Conservation (phyloP, 37 sponge, comb jelly and placozoan genomes). For the Theonella swinhoei region DNA sequence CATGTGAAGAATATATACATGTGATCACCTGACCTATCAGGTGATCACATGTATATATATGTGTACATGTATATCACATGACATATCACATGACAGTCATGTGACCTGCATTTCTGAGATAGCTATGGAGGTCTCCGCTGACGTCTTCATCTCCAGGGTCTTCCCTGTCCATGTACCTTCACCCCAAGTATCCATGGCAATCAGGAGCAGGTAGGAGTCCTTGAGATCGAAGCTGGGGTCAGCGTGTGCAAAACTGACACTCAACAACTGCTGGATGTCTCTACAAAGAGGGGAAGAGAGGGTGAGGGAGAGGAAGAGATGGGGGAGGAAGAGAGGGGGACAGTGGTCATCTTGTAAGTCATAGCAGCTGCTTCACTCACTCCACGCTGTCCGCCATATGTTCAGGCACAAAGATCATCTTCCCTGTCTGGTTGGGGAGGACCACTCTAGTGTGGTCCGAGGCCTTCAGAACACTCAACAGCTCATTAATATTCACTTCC, state of each 20-base stretch:
- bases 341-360: too few relatives aligned
- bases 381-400: constrained; percentile 19
- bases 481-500: neutral
- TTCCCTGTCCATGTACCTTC: constrained; percentile 47
- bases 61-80: too few relatives aligned
- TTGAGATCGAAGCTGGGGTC: constrained; percentile 13
- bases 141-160: constrained; percentile 21
- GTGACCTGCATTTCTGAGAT: constrained; percentile 62
- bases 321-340: constrained; percentile 1
- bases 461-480: constrained; percentile 49
- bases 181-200: constrained; percentile 7
- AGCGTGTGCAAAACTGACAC: constrained; percentile 43
- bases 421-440: constrained; percentile 33
- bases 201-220: constrained; percentile 49
- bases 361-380: too few relatives aligned
- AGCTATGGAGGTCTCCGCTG: constrained; percentile 64
- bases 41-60: too few relatives aligned
- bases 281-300: constrained; percentile 3
- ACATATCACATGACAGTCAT: neutral
- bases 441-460: constrained; percentile 64
- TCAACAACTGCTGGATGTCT: constrained; percentile 59
- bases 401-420: constrained; percentile 75
- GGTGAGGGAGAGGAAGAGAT: neutral
- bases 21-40: too few relatives aligned
- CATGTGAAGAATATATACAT: constrained; percentile 1